A percentile compares a stretch with the other conserved stretches of the same genome.
phyloP scores from a whole-genome alignment of 2,797 vertebrate genomes.

The Perodicticus potto region DNA sequence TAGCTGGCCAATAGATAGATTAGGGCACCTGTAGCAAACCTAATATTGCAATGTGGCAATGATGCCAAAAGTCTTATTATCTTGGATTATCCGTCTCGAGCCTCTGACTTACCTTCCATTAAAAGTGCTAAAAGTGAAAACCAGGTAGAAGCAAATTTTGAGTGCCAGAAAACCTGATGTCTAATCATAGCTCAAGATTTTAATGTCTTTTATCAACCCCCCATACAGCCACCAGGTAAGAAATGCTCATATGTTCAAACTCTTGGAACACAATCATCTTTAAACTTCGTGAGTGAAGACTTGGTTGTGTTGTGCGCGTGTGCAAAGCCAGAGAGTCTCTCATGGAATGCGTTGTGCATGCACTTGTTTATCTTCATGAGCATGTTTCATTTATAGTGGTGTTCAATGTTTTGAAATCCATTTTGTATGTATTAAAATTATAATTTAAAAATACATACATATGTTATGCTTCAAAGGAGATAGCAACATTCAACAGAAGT shows the following conservation, averaged over 20 bases:
- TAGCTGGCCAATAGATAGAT: not conserved
- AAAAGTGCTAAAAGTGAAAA: conserved; percentile 1
- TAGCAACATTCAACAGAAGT: not conserved
- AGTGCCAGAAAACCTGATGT: conserved; percentile 63
- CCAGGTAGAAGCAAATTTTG: conserved; percentile 34
- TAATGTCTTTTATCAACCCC: conserved; percentile 81
- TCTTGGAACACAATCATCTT: conserved; percentile 73
- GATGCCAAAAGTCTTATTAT: not conserved
- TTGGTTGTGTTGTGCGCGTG: conserved; percentile 63
- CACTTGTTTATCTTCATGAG: conserved; percentile 70
- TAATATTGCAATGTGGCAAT: not conserved
- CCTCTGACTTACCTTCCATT: conserved; percentile 27
- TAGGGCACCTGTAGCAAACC: not conserved
- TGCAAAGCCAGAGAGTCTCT: conserved; percentile 66
- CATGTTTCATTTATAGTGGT: conserved; percentile 79
- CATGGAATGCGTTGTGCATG: conserved; percentile 80
- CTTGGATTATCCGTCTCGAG: not conserved
- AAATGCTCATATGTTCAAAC: conserved; percentile 79
- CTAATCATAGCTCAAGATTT: conserved; percentile 79
- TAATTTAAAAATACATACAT: conserved; percentile 58
- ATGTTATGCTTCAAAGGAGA: not conserved
- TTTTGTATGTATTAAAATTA: conserved; percentile 71
- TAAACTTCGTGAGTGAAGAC: conserved; percentile 79
- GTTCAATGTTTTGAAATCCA: conserved; percentile 48
- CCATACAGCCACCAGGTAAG: conserved; percentile 83